Percentiles rank a stretch among this genome's conserved stretches.
Evolutionary conservation across 2,113 vertebrate genomes (phyloP).

Genomic region (Peromyscus maniculatus): DNA sequence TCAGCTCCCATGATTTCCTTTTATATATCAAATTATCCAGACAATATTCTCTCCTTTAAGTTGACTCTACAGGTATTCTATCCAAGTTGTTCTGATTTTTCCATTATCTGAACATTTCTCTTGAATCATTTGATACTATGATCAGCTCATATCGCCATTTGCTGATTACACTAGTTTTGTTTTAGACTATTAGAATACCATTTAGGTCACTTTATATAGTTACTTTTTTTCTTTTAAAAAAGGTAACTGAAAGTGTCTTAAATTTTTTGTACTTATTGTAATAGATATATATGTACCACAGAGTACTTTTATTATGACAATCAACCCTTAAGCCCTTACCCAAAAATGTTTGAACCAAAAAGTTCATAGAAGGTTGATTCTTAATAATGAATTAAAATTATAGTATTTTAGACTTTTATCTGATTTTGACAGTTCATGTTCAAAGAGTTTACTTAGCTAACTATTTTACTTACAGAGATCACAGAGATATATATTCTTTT

Average conservation of each 20-base stretch:
- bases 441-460: neutral
- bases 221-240: neutral
- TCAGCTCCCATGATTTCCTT: neutral
- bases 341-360: neutral
- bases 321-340: neutral
- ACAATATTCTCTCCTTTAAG: neutral
- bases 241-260: neutral
- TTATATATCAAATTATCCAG: neutral
- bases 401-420: neutral
- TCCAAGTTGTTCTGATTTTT: neutral
- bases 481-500: neutral
- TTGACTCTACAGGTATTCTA: neutral
- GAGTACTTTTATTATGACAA: neutral
- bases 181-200: neutral
- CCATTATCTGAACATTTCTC: neutral
- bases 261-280: neutral
- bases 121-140: fast-evolving
- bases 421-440: neutral
- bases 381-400: neutral
- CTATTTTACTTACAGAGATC: neutral
- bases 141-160: fast-evolving
- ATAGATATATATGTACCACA: neutral
- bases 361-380: neutral
- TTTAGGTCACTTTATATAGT: neutral
- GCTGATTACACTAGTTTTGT: neutral